Conservation (phyloP, 2,797 vertebrate genomes). For the Benthosema pterotum region DNA sequence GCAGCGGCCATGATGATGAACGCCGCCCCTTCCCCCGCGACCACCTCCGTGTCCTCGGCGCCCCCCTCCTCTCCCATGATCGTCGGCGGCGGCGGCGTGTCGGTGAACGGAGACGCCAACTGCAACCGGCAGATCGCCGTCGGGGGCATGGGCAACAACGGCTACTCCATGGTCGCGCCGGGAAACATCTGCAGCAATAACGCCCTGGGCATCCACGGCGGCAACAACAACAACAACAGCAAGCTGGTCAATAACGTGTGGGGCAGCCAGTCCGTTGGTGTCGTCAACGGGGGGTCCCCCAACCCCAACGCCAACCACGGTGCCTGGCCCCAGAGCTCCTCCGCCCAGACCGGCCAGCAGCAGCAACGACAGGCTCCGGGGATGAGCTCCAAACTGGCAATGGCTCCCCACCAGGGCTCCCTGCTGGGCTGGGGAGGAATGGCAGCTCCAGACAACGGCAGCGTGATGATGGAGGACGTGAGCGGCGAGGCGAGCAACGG, state of each 20-base stretch:
- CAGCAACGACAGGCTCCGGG: conserved; percentile 89
- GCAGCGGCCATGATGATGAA: conserved; percentile 79
- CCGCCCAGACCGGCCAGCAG: conserved; percentile 85
- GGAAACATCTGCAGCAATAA: conserved; percentile 91
- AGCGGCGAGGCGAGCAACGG: conserved; percentile 90
- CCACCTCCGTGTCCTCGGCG: conserved; percentile 65
- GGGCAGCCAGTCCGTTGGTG: conserved; percentile 84
- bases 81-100: conserved; percentile 60
- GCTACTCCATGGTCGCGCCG: conserved; percentile 74
- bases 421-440: conserved; percentile 88
- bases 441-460: conserved; percentile 83
- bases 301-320: conserved; percentile 95
- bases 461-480: conserved; percentile 81
- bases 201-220: conserved; percentile 85
- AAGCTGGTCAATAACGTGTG: conserved; percentile 71
- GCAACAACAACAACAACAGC: conserved; percentile 71
- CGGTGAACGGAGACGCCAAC: conserved; percentile 70
- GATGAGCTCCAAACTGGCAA: conserved; percentile 86
- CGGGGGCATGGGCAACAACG: conserved; percentile 79
- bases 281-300: conserved; percentile 89
- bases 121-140: conserved; percentile 75
- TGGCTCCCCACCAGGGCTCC: conserved; percentile 84
- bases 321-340: conserved; percentile 88
- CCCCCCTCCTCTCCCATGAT: conserved; percentile 64
- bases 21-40: conserved; percentile 70